These are phyloP conservation scores for Hoplodrina ambigua DNA, from an alignment of 2,888 invertebrate genomes.

Conservation along the genomic window DNA sequence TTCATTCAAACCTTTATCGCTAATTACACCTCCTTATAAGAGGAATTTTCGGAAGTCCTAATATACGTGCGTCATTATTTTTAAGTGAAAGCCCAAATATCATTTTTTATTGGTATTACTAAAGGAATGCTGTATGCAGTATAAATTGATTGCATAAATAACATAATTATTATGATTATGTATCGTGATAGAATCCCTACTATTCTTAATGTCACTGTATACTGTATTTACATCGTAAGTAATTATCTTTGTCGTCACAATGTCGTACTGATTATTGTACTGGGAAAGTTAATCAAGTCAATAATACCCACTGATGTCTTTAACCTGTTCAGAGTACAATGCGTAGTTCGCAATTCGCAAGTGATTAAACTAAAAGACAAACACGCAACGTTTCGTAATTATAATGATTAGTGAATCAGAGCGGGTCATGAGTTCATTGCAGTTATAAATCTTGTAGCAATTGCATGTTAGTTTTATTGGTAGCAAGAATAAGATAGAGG, in stretches of 20 bases:
- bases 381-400: conserved; percentile 54
- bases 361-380: conserved; percentile 24
- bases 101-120: background rate
- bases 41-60: too few relatives aligned
- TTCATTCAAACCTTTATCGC: too few relatives aligned
- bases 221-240: conserved; percentile 9
- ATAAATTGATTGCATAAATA: conserved; percentile 8
- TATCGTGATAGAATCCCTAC: background rate
- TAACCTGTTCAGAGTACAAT: conserved; percentile 26
- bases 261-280: conserved; percentile 21
- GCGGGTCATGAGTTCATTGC: conserved; percentile 57
- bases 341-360: conserved; percentile 30
- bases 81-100: background rate
- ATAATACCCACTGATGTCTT: conserved; percentile 26
- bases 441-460: conserved; percentile 58
- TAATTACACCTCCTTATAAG: too few relatives aligned
- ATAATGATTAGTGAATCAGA: conserved; percentile 53
- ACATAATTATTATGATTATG: too few relatives aligned
- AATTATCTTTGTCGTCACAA: conserved; percentile 14
- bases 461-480: conserved; percentile 48
- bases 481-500: conserved; percentile 51
- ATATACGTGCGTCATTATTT: background rate
- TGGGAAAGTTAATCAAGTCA: conserved; percentile 49
- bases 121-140: too few relatives aligned
- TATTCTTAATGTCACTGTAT: conserved; percentile 5